Conservation (phyloP, 2,113 vertebrate species). For the Micronycteris hirsuta region DNA sequence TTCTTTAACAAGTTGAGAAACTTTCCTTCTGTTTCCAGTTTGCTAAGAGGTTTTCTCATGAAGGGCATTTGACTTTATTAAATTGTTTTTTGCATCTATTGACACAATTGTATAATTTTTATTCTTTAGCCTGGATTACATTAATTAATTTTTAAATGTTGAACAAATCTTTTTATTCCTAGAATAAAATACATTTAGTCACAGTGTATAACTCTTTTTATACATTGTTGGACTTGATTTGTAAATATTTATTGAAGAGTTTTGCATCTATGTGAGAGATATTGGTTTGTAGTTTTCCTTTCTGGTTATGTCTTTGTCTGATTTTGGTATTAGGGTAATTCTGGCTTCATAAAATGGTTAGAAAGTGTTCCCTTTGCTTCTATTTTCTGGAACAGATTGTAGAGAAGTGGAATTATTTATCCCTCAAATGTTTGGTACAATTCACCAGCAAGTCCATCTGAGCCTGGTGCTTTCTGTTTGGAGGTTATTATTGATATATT, state of each 20-base stretch:
- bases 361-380: neutral
- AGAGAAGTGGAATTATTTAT: neutral
- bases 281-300: neutral
- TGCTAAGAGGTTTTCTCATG: neutral
- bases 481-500: neutral
- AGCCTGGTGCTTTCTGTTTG: neutral
- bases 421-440: neutral
- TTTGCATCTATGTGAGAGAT: neutral
- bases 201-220: neutral
- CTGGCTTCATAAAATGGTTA: neutral
- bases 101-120: neutral
- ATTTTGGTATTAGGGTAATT: neutral
- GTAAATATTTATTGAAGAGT: neutral
- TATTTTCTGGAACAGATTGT: neutral
- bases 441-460: neutral
- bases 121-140: neutral
- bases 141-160: neutral
- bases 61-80: neutral
- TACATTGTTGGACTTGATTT: neutral
- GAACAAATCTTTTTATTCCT: neutral
- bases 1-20: neutral
- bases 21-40: too few relatives aligned
- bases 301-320: neutral
- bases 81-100: neutral
- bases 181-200: neutral